phyloP scores from a whole-genome alignment of 2,113 vertebrate genomes.

The Bothrops jararaca region DNA sequence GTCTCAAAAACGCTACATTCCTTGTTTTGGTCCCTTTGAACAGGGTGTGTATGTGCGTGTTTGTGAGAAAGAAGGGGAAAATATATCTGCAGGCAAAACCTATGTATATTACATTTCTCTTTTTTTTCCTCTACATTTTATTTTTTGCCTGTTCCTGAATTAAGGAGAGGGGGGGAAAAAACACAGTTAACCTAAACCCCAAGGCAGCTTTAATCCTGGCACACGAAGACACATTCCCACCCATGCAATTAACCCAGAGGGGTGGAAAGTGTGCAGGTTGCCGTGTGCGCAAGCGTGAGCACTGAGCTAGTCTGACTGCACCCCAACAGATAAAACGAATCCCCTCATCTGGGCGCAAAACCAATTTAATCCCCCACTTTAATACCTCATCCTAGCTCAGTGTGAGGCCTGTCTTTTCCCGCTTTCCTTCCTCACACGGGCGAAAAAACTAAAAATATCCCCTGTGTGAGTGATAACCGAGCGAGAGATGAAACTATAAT shows the following conservation, averaged over 20 bases:
- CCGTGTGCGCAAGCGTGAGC: background rate
- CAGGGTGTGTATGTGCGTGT: background rate
- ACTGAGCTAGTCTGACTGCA: background rate
- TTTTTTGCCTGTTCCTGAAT: background rate
- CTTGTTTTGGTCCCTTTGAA: background rate
- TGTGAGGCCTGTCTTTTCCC: no score
- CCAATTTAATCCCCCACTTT: background rate
- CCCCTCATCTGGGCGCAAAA: background rate
- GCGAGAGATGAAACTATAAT: background rate
- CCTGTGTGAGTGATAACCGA: background rate
- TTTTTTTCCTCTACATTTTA: background rate
- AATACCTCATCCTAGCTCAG: background rate
- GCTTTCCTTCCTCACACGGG: background rate
- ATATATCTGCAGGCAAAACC: background rate
- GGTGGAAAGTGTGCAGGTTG: background rate
- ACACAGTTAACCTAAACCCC: no score
- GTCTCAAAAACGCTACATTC: background rate
- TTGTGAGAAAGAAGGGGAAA: background rate
- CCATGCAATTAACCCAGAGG: background rate
- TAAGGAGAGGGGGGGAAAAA: background rate
- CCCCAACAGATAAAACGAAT: background rate
- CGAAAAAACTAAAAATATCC: background rate
- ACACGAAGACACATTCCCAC: background rate
- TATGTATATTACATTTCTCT: background rate
- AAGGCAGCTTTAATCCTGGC: background rate